phyloP scores from a whole-genome alignment of 1,140 invertebrate species.

The Drosophila arawakana region DNA sequence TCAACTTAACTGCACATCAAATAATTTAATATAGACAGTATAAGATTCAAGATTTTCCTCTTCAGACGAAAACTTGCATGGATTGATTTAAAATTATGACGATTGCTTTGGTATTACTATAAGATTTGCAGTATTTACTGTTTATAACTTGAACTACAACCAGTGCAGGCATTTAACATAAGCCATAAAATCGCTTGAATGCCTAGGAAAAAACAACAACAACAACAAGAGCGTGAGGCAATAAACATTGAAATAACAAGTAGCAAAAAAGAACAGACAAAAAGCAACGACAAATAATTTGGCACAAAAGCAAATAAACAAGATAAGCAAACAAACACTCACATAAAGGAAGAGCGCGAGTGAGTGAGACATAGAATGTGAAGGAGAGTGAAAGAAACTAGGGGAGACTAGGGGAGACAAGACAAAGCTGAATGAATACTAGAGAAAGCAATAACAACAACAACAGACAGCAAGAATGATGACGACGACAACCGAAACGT shows the following conservation, averaged over 20 bases:
- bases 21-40: too few relatives aligned
- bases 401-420: constrained; percentile 1
- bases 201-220: constrained; percentile 7
- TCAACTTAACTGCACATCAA: too few relatives aligned
- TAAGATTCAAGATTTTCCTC: too few relatives aligned
- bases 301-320: constrained; percentile 69
- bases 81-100: not conserved
- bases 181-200: constrained; percentile 35
- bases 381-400: not conserved
- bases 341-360: constrained; percentile 12
- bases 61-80: too few relatives aligned
- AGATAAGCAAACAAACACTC: constrained; percentile 55
- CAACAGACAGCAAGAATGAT: constrained; percentile 7
- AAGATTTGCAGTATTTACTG: not conserved
- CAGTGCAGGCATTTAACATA: not conserved
- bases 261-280: constrained; percentile 44
- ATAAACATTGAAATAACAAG: constrained; percentile 59
- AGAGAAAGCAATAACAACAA: constrained; percentile 18
- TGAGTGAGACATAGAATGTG: too few relatives aligned
- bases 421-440: constrained; percentile 27
- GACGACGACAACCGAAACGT: constrained; percentile 13
- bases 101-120: not conserved
- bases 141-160: constrained; percentile 2
- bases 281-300: constrained; percentile 66
- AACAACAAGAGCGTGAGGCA: constrained; percentile 42